Evolutionary conservation across 2,888 invertebrate species (phyloP), one percentile per base, ranked within the genome.

Genomic region (Apoderus coryli): DNA sequence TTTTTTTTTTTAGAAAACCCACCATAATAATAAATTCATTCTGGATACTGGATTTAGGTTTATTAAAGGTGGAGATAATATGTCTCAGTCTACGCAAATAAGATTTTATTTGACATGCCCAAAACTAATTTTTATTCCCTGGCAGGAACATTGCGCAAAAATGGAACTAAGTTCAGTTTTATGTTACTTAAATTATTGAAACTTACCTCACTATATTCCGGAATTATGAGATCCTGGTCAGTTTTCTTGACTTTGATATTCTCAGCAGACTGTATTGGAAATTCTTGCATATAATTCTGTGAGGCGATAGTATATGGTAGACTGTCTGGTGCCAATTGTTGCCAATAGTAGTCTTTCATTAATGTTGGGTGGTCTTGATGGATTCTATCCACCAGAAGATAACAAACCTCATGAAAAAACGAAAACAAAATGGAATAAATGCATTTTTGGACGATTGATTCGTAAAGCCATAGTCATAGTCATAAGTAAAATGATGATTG

Each of bases 331-430:
- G 48, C 52, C 9, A 44, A 42, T 31, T 45, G 77, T 48, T 82
- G 81, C 88, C 86, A 88, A 51, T 85, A 86, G 51, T 81, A 81
- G 62, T 88, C 88, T 43, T 69, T 73, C 37, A 84, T 73, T 34
- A 88, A 58, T 53, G 81, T 78, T 0, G 88, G 88, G 60, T 85
- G 82, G 50, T 85, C 81, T 54, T 85, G 77, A 52, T 86, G 86
- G 79, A 88, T 86, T 60, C 86, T 86, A 54, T 89, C 88, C 25
- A 89, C 88, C 43, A 88, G 80, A 53, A 88, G 65, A 57, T 86
- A 88, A 10, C 84, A 79, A 9, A 86, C 82, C 76, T 85, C 6
- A 19, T n/a, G 19, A n/a, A n/a, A n/a, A n/a, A n/a, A n/a, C n/a
- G n/a, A n/a, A n/a, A 57, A 27, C 57, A 48, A 45, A 10, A 32